Percentiles rank a stretch among this genome's conserved stretches.
phyloP scores from a whole-genome alignment of 2,888 invertebrate species.

The Thyatira batis region DNA sequence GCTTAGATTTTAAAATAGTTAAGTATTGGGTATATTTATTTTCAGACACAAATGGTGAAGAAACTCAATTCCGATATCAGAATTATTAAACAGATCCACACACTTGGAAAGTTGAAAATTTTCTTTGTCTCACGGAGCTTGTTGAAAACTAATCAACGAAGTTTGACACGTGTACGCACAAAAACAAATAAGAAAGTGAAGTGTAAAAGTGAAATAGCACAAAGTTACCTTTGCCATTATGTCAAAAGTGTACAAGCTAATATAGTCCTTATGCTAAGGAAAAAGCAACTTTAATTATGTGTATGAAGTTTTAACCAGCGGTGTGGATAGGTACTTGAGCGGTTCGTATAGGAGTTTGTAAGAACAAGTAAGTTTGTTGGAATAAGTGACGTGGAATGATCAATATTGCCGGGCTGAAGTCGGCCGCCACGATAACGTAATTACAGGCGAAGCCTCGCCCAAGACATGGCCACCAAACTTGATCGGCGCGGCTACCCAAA shows the following conservation, averaged over 20 bases:
- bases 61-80: neutral
- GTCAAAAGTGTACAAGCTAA: slow-evolving; percentile 14
- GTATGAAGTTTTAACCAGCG: neutral
- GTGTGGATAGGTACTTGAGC: neutral
- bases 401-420: slow-evolving; percentile 59
- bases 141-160: slow-evolving; percentile 32
- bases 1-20: no score
- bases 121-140: slow-evolving; percentile 24
- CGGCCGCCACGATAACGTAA: slow-evolving; percentile 64
- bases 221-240: slow-evolving; percentile 15
- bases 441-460: slow-evolving; percentile 57
- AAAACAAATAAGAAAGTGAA: slow-evolving; percentile 28
- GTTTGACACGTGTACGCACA: slow-evolving; percentile 22
- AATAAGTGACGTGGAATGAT: slow-evolving; percentile 69
- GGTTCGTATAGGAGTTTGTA: slow-evolving; percentile 34
- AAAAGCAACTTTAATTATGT: slow-evolving; percentile 3
- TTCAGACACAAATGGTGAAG: neutral
- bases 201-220: slow-evolving; percentile 24
- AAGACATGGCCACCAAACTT: slow-evolving; percentile 42
- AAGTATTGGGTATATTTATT: no score
- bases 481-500: slow-evolving; percentile 36
- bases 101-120: slow-evolving; percentile 15
- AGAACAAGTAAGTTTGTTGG: slow-evolving; percentile 51
- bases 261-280: slow-evolving; percentile 4
- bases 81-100: slow-evolving; percentile 14